These are phyloP conservation scores for Brachylomia viminalis DNA, from an alignment of 2,888 invertebrate species.

Conservation along the genomic window DNA sequence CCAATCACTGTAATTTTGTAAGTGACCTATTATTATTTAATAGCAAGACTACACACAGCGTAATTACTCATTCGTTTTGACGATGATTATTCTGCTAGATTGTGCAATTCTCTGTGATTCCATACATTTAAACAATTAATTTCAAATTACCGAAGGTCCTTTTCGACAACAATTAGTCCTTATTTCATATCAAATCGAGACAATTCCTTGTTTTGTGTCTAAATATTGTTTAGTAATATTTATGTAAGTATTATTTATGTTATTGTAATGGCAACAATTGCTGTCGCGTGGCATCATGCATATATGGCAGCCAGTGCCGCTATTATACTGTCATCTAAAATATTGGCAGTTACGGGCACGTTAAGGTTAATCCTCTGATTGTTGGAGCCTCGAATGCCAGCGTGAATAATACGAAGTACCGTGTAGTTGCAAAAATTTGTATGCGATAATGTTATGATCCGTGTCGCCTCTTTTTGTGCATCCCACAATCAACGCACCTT, in stretches of 20 bases:
- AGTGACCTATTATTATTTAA: conserved; percentile 33
- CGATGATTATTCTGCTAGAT: conserved; percentile 28
- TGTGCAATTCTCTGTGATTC: conserved; percentile 32
- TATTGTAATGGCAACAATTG: conserved; percentile 44
- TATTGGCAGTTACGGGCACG: conserved; percentile 66
- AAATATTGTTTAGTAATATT: conserved; percentile 37
- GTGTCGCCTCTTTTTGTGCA: conserved; percentile 45
- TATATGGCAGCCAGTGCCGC: conserved; percentile 37
- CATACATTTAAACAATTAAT: conserved; percentile 24
- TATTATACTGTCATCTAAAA: conserved; percentile 63
- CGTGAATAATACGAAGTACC: conserved; percentile 44
- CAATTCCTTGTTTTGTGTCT: conserved; percentile 17
- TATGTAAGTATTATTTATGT: conserved; percentile 23
- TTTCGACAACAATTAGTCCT: conserved; percentile 16
- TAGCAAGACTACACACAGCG: conserved; percentile 39
- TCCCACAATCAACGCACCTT: conserved; percentile 55
- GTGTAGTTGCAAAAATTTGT: conserved; percentile 36
- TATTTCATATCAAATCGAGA: conserved; percentile 12
- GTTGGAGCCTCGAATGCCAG: conserved; percentile 51
- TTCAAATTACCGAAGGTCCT: conserved; percentile 27
- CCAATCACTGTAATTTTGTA: not conserved
- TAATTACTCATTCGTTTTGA: conserved; percentile 37
- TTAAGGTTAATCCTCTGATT: conserved; percentile 72
- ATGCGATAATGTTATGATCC: conserved; percentile 32
- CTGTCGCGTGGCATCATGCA: conserved; percentile 44